These are phyloP conservation scores for Neelides folsomi DNA, from an alignment of 2,888 invertebrate genomes.

Conservation along the genomic window DNA sequence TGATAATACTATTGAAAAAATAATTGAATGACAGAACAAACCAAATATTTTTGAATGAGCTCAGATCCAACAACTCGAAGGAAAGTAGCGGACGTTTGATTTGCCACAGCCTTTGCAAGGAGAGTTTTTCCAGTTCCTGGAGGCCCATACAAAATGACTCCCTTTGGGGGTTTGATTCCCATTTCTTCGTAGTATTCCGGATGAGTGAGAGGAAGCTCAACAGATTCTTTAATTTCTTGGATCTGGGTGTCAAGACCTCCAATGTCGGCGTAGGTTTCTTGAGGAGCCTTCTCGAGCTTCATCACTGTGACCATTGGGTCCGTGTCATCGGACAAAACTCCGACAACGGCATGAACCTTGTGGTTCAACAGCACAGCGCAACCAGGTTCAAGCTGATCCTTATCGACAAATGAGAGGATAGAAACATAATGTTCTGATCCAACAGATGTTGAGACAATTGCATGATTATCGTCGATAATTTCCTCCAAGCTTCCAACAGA, in stretches of 20 bases:
- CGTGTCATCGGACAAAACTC: conserved; percentile 95
- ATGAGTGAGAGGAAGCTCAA: conserved; percentile 94
- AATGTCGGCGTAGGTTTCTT: conserved; percentile 98
- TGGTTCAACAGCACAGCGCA: conserved; percentile 97
- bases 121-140: conserved; percentile 90
- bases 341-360: conserved; percentile 99
- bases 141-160: conserved; percentile 90
- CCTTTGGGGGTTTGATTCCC: conserved; percentile 99
- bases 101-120: conserved; percentile 96
- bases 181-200: conserved; percentile 99
- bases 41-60: conserved; percentile 94
- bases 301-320: conserved; percentile 99
- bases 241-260: conserved; percentile 95
- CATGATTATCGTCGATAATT: conserved; percentile 99
- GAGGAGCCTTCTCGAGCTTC: conserved; percentile 99
- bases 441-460: conserved; percentile 96
- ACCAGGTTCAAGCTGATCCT: conserved; percentile 96
- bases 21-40: conserved; percentile 37
- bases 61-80: conserved; percentile 98
- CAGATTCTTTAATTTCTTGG: conserved; percentile 95
- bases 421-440: conserved; percentile 99
- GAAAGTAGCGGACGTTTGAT: conserved; percentile 98
- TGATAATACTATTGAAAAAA: neutral
- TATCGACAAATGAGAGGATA: conserved; percentile 97
- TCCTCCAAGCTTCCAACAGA: conserved; percentile 98